Evolutionary conservation across 2,888 invertebrate genomes (phyloP), one percentile per base, ranked within the genome.

Genomic region (Dolichomitus sp.): DNA sequence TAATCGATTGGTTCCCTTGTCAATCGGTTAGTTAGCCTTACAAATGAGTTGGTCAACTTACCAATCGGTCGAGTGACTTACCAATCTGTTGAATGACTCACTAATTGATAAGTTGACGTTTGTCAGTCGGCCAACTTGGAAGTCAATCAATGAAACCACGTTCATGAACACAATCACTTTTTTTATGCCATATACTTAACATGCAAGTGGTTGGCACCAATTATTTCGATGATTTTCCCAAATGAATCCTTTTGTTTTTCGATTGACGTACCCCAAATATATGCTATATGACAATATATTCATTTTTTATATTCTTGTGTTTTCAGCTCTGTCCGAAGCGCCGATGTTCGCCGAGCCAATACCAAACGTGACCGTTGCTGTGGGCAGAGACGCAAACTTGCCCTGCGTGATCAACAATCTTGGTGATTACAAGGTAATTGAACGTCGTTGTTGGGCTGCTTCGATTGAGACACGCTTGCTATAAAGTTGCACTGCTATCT

Each of bases 401-500:
- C 98, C 98, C 17, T 98, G 98, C 93, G 97, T 98, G 85, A 97
- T 98, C 81, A 97, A 98, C 92, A 97, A 98, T 93, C 96, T 98
- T 89, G 98, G 98, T 88, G 96, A 96, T 80, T 98, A 98, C 92
- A 98, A 98, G 97, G 98, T 98, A 81, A 73, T 78, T 66, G n/a
- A 48, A 61, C 50, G 37, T 9, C 3, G 17, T 61, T 33, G 17
- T 19, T 40, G 33, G 5, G 17, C 37, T 17, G 1, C n/a, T 45
- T 65, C 65, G 27, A 65, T 65, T 45, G 65, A 65, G 65, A 45
- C 45, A 27, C 40, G 45, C n/a, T 14, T 42, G 5, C 27, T 11
- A 42, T 42, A 4, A 40, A 11, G 40, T 12, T 23, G 40, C 52
- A 30, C 4, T 48, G 6, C 30, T 6, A 57, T 57, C 30, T 30